Base-by-base conservation (phyloP, 30 jellyfish, hydroid and myxozoan species). In the Rhopilema esculentum region DNA sequence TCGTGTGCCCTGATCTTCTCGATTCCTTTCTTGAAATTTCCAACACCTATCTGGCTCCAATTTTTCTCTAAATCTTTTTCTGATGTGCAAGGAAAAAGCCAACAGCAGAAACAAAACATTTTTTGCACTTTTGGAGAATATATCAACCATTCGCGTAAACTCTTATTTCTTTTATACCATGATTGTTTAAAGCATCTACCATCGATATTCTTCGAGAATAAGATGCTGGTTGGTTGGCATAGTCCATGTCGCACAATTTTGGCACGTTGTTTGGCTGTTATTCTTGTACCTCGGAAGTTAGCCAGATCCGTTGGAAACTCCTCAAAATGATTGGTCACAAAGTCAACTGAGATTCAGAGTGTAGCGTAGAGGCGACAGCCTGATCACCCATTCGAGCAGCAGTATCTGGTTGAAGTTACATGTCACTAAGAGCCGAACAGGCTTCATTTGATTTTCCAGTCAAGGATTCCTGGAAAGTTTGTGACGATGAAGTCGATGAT, bases 31-130 rank as follows among this genome's bases (percentile, higher is more conserved):
- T 67, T 67, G 78, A 67, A 1, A 24, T 67, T 67, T 67, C 49
- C 49, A 67, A 67, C 78, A 67, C 78, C 78, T 67, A 17, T 67
- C 78, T 67, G 31, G 78, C 78, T 67, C 78, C 78, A 67, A 67
- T 24, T 67, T 67, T 67, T 67, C 78, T 24, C 49, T 20, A 33
- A 67, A 67, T 17, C 78, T 67, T 67, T 16, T 67, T 67, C 78
- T 22, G 78, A 67, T 22, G 24, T 67, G 78, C 78, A 67, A 67
- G 78, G 78, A 24, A 67, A 67, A 67, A 67, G 48, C 78, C 78
- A 67, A 67, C 78, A 24, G 29, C 48, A 67, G 78, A 67, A 67
- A 67, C 78, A 67, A 24, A 12, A 64, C 74, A 64, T 64, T 8
- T 64, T 69, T 64, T 64, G 74, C 20, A 18, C 20, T 64, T 64